Conservation (phyloP, 2,888 invertebrate genomes). For the Rhynchonema sp. region DNA sequence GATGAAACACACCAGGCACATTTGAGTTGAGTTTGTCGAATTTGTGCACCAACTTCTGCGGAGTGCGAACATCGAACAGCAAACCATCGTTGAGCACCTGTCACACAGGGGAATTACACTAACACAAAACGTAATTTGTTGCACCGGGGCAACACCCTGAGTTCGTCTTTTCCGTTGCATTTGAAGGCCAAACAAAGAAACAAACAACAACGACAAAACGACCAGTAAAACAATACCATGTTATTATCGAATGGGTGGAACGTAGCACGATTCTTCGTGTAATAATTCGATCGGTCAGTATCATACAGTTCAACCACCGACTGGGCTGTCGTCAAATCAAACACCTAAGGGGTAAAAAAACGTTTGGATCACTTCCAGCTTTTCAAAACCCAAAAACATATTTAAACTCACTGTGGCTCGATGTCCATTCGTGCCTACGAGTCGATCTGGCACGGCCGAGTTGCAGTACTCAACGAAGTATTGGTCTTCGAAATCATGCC, state of each 20-base stretch:
- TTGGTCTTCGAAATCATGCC: slow-evolving; percentile 56
- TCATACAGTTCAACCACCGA: slow-evolving; percentile 49
- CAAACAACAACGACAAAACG: too few relatives aligned
- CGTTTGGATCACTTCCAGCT: too few relatives aligned
- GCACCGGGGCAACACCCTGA: too few relatives aligned
- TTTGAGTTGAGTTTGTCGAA: slow-evolving; percentile 91
- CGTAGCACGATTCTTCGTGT: slow-evolving; percentile 76
- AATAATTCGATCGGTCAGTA: slow-evolving; percentile 68
- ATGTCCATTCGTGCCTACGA: slow-evolving; percentile 69
- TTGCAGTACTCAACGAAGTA: slow-evolving; percentile 81
- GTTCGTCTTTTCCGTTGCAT: too few relatives aligned
- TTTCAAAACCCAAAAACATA: too few relatives aligned
- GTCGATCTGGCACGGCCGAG: slow-evolving; percentile 51
- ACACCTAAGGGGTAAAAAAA: too few relatives aligned
- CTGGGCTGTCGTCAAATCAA: slow-evolving; percentile 62
- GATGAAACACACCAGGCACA: slow-evolving; percentile 85
- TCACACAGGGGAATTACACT: too few relatives aligned
- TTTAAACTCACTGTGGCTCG: too few relatives aligned
- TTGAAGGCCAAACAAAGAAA: too few relatives aligned
- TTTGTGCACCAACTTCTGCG: slow-evolving; percentile 45
- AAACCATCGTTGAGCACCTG: slow-evolving; percentile 73
- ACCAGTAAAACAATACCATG: too few relatives aligned
- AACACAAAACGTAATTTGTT: too few relatives aligned
- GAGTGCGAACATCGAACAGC: slow-evolving; percentile 65
- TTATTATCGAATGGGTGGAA: too few relatives aligned